Evolutionary conservation across 2,888 invertebrate genomes (phyloP), one percentile per base, ranked within the genome.

Genomic region (Strigamia maritima): DNA sequence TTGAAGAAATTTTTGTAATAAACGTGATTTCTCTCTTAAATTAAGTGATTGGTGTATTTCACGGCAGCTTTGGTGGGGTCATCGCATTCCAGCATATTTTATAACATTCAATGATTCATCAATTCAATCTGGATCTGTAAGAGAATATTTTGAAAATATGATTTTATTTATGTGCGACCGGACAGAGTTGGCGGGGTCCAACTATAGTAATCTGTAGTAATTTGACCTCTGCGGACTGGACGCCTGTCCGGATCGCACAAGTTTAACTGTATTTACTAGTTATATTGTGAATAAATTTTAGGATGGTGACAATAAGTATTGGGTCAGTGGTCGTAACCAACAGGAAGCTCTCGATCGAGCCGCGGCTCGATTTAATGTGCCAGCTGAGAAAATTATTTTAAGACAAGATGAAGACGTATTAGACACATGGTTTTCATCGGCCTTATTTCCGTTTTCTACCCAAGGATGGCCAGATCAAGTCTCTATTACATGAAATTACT

Each of bases 371-470:
- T 93, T 93, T 84, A 87, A 87, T 12, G 89, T 90, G 2, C 80
- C 82, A 4, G 80, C 81, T 7, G 83, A 83, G 19, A 87, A 89
- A 82, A 88, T 92, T 80, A 85, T 85, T 28, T 86, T 94, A 12
- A 85, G 88, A 77, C 91, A 94, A 86, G 98, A 99, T 85, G 94
- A 95, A 70, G 99, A 99, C 87, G 99, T 99, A 0, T 87, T 99
- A 81, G 99, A 99, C 85, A 99, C 99, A 0, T 99, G 99, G 99
- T 99, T 99, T 88, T 98, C 98, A 0, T 94, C 98, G 0, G 98
- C 93, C 0, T 89, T 99, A 65, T 96, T 98, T 86, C 97, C 99
- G 0, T 98, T 99, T 87, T 93, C 98, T 0, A 91, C 95, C 60
- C 94, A 98, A 85, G 98, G 97, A 12, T 99, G 99, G 99, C 98